Evolutionary conservation across 2,888 invertebrate species (phyloP).

Genomic region (Eilema depressum): DNA sequence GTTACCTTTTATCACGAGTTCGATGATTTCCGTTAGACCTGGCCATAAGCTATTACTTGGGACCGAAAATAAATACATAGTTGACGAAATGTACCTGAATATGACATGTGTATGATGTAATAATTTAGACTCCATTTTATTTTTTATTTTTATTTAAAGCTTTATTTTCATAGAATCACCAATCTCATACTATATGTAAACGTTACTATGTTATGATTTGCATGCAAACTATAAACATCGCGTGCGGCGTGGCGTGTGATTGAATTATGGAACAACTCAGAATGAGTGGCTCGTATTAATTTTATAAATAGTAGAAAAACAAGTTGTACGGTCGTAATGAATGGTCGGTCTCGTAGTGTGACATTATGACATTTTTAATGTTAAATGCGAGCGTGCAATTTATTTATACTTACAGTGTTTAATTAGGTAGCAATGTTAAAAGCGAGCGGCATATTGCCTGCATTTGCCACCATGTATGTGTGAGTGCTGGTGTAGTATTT

Average conservation of each 20-base stretch:
- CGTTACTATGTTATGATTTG: neutral
- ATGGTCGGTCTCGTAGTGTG: neutral
- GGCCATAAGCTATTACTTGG: too few relatives aligned
- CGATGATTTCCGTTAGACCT: neutral
- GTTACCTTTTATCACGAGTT: neutral
- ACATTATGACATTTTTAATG: slow-evolving; percentile 1
- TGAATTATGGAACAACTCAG: neutral
- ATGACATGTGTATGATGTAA: too few relatives aligned
- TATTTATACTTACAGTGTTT: neutral
- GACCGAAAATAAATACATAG: too few relatives aligned
- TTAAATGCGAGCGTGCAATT: neutral
- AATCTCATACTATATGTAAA: neutral
- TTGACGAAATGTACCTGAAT: too few relatives aligned
- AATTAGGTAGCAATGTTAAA: neutral
- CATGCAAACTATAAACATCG: neutral
- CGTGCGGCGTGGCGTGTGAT: neutral
- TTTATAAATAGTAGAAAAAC: neutral
- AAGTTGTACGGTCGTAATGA: neutral
- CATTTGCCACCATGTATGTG: too few relatives aligned
- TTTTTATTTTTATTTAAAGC: too few relatives aligned
- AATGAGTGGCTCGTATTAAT: neutral
- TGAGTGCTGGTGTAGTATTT: too few relatives aligned
- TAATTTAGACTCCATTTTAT: too few relatives aligned
- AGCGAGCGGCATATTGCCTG: too few relatives aligned
- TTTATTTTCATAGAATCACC: neutral